Evolutionary conservation across 2,113 vertebrate genomes (phyloP).

Genomic region (Maccullochella peelii): DNA sequence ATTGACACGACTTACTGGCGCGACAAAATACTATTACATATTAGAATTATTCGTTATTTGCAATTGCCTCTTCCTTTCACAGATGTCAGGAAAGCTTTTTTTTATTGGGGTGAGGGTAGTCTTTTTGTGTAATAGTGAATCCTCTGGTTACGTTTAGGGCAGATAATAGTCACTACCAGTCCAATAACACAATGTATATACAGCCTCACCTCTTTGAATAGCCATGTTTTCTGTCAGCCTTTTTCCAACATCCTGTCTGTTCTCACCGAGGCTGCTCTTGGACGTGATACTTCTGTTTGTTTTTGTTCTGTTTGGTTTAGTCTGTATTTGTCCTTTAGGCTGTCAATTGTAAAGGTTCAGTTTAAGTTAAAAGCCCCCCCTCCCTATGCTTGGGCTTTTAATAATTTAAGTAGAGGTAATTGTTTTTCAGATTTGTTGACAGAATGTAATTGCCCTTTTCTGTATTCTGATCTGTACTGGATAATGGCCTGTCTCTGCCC

Average conservation of each 20-base stretch:
- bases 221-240: neutral
- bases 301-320: neutral
- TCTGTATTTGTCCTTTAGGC: slow-evolving; percentile 12
- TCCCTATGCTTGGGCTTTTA: neutral
- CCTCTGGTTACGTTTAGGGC: neutral
- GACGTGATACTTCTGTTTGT: neutral
- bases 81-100: neutral
- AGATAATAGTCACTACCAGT: neutral
- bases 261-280: neutral
- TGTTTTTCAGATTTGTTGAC: slow-evolving; percentile 13
- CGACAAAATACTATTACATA: neutral
- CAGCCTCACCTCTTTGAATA: neutral
- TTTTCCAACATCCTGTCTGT: neutral
- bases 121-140: neutral
- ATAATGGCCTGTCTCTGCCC: neutral
- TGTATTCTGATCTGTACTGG: neutral
- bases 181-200: neutral
- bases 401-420: slow-evolving; percentile 7
- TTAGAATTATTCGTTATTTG: neutral
- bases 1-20: neutral
- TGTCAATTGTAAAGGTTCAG: neutral
- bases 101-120: neutral
- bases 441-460: neutral
- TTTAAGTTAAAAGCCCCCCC: neutral
- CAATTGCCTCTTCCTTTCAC: neutral